Percentiles rank a stretch among this genome's conserved stretches.
Evolutionary conservation across 2,888 invertebrate genomes (phyloP).

Genomic region (Oxystoma pomonae): DNA sequence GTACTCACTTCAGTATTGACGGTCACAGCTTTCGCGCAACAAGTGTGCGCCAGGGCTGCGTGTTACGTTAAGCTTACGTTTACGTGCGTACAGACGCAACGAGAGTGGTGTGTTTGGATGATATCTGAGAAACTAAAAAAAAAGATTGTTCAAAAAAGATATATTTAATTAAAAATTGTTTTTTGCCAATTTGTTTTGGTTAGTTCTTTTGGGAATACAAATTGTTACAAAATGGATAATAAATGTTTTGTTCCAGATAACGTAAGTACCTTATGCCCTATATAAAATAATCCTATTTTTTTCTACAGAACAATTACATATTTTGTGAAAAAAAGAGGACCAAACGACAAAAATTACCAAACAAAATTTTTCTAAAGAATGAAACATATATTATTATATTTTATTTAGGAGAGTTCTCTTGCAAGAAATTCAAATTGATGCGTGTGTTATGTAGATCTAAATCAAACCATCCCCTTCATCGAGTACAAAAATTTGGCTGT

Average conservation of each 20-base stretch:
- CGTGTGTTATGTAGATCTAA: no score
- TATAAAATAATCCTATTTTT: no score
- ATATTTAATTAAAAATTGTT: neutral
- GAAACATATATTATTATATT: no score
- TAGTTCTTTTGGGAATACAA: neutral
- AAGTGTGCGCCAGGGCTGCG: conserved; percentile 33
- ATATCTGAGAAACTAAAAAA: conserved; percentile 34
- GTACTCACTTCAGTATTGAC: conserved; percentile 26
- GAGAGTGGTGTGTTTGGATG: conserved; percentile 48
- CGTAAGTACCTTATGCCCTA: conserved; percentile 39
- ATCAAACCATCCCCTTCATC: no score
- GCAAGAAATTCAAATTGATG: no score
- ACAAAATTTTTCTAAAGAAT: no score
- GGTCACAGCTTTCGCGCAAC: conserved; percentile 38
- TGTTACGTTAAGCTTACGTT: conserved; percentile 12
- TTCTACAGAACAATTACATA: no score
- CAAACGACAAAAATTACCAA: no score
- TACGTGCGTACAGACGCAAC: conserved; percentile 26
- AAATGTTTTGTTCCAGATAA: conserved; percentile 44
- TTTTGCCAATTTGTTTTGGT: neutral
- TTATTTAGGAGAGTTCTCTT: no score
- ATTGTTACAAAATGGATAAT: conserved; percentile 36
- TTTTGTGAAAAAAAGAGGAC: no score
- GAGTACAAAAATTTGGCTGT: no score
- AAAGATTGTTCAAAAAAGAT: neutral